Evolutionary conservation across 2,888 invertebrate genomes (phyloP).

Genomic region (Dinocampus coccinellae): DNA sequence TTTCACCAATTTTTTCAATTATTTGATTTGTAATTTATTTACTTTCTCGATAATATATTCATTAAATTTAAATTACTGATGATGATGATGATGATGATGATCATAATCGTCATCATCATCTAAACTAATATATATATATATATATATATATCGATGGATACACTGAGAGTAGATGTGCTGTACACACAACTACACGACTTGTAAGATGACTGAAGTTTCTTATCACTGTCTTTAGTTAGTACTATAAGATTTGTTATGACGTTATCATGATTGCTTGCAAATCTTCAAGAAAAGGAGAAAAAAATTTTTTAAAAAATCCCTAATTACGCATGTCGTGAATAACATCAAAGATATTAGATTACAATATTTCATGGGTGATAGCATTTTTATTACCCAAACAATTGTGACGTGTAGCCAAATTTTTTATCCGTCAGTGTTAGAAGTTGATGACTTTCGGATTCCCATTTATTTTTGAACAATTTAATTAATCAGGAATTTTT

Average conservation of each 20-base stretch:
- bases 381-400: too few species aligned
- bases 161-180: background rate
- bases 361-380: background rate
- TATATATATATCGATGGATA: too few species aligned
- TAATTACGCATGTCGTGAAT: conserved; percentile 41
- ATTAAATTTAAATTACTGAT: background rate
- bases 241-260: conserved; percentile 43
- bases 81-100: too few species aligned
- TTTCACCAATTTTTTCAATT: too few species aligned
- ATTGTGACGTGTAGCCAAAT: background rate
- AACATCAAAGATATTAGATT: background rate
- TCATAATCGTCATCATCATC: background rate
- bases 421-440: too few species aligned
- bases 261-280: conserved; percentile 54
- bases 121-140: background rate
- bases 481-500: background rate
- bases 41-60: too few species aligned
- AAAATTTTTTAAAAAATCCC: too few species aligned
- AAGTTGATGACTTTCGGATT: too few species aligned
- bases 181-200: conserved; percentile 40
- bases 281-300: conserved; percentile 48
- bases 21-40: too few species aligned
- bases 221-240: conserved; percentile 41
- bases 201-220: conserved; percentile 38
- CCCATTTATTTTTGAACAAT: too few species aligned